These are phyloP conservation scores for Falcunculus frontatus DNA, from an alignment of 2,113 vertebrate species.

Conservation along the genomic window DNA sequence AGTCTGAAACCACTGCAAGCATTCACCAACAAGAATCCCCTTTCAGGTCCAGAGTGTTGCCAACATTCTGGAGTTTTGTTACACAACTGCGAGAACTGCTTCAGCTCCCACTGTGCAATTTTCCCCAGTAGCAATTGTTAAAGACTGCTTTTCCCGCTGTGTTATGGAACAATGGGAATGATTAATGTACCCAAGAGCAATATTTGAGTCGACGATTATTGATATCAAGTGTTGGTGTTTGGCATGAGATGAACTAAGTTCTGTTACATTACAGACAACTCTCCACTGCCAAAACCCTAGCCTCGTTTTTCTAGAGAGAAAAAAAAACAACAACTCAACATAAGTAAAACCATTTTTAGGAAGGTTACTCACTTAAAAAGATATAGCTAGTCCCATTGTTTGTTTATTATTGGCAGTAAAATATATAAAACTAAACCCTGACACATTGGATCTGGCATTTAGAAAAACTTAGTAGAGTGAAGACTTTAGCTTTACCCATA, in stretches of 20 bases:
- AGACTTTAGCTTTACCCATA: not conserved
- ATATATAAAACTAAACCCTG: not conserved
- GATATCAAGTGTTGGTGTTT: constrained; percentile 14
- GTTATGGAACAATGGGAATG: constrained; percentile 44
- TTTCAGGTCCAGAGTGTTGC: not conserved
- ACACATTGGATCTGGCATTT: not conserved
- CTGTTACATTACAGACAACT: not conserved
- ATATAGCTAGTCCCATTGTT: not conserved
- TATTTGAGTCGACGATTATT: not conserved
- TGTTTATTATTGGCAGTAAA: not conserved
- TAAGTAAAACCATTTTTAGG: not conserved
- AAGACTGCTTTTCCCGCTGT: not conserved
- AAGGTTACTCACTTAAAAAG: not conserved
- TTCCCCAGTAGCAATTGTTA: constrained; percentile 13
- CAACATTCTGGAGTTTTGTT: constrained; percentile 15
- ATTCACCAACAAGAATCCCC: not conserved
- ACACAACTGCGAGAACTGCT: constrained; percentile 12
- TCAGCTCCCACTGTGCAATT: constrained; percentile 1
- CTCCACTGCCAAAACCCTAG: constrained; percentile 1
- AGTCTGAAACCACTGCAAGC: not conserved
- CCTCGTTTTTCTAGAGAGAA: not conserved
- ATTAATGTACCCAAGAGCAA: constrained; percentile 16
- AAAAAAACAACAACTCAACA: not conserved
- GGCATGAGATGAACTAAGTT: constrained; percentile 18
- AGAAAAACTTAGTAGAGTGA: not conserved